Conservation (phyloP, 92 coral and sea anemone genomes). For the Desmophyllum pertusum region DNA sequence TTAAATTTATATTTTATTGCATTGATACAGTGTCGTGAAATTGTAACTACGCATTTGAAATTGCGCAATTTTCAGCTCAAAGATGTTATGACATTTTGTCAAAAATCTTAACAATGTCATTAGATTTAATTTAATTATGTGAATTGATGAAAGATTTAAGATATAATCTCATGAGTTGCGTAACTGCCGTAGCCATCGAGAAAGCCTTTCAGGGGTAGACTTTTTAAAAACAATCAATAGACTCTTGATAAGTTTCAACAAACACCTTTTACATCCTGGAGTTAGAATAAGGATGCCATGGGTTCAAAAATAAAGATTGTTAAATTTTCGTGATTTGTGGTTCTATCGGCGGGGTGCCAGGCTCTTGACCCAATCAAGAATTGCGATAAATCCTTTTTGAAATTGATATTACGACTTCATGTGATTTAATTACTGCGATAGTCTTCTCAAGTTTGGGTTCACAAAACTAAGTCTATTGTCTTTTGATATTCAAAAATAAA, state of each 20-base stretch:
- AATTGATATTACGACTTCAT: constrained; percentile 2
- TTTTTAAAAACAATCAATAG: not conserved
- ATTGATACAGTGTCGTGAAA: not conserved
- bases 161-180: constrained; percentile 25
- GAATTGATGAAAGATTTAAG: constrained; percentile 28
- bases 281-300: not conserved
- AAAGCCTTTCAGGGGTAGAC: not conserved
- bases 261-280: not conserved
- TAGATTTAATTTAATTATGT: not conserved
- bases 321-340: constrained; percentile 32
- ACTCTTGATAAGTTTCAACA: not conserved
- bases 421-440: not conserved
- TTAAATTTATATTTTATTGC: not conserved
- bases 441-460: not conserved
- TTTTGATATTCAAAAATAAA: not conserved
- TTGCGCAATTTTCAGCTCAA: no score
- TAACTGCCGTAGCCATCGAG: not conserved
- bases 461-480: not conserved
- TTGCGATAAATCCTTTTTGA: not conserved
- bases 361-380: constrained; percentile 6
- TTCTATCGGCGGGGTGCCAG: not conserved
- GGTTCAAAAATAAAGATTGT: not conserved
- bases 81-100: not conserved
- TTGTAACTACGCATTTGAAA: not conserved
- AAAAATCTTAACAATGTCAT: constrained; percentile 22